A percentile compares a stretch with the other conserved stretches of the same genome.
Evolutionary conservation across 2,113 vertebrate genomes (phyloP).

Genomic region (Delphinus delphis): DNA sequence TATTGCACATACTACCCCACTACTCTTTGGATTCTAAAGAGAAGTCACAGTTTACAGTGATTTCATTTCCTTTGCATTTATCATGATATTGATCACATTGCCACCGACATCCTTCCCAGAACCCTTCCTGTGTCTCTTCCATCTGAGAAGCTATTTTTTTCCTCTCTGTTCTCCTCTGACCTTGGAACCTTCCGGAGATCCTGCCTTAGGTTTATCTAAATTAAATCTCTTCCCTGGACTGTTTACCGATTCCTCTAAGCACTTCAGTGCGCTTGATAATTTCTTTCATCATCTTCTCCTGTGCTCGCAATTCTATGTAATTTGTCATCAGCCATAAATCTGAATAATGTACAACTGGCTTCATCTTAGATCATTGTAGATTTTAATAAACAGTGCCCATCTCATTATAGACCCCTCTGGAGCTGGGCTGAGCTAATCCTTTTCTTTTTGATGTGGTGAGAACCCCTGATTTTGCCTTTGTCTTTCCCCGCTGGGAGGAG

Average conservation of each 20-base stretch:
- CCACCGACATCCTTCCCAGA: not conserved
- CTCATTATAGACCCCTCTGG: not conserved
- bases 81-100: not conserved
- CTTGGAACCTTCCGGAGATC: not conserved
- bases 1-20: not conserved
- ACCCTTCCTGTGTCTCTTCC: not conserved
- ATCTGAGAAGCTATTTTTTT: not conserved
- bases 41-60: not conserved
- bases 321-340: constrained; percentile 7
- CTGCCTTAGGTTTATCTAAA: constrained; percentile 53
- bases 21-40: not conserved
- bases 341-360: not conserved
- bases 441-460: not conserved
- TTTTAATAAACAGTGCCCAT: not conserved
- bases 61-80: not conserved
- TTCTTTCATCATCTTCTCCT: not conserved
- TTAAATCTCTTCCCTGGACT: constrained; percentile 50
- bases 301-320: not conserved
- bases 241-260: constrained; percentile 32
- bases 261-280: not conserved
- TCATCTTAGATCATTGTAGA: not conserved
- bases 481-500: not conserved
- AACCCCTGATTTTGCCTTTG: not conserved
- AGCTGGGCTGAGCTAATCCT: not conserved
- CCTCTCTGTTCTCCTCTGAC: not conserved